A percentile compares a stretch with the other conserved stretches of the same genome.
phyloP scores from a whole-genome alignment of 2,113 vertebrate species.

The Psittacula cyanocephala region DNA sequence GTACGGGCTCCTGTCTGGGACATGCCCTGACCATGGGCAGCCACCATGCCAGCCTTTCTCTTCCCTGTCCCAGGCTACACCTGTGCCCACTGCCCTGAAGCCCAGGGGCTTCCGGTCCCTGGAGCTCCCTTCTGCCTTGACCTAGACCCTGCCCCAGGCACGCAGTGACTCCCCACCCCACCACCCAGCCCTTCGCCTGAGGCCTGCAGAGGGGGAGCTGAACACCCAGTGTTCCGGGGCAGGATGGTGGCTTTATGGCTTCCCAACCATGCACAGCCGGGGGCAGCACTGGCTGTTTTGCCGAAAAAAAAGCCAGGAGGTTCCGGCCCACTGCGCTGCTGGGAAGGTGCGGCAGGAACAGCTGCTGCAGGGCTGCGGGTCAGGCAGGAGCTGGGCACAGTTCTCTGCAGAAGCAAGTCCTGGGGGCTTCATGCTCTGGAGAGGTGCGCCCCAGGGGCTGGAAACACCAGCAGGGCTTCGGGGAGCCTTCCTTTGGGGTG shows the following conservation, averaged over 20 bases:
- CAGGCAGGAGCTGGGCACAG: background rate
- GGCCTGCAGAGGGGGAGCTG: too few species aligned
- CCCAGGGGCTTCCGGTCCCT: background rate
- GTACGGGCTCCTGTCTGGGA: background rate
- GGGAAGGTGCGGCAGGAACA: background rate
- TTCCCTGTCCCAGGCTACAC: background rate
- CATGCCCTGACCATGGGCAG: fast-evolving
- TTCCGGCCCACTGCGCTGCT: fast-evolving
- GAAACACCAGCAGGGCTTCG: fast-evolving
- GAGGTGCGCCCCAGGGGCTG: background rate
- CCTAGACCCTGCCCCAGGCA: background rate
- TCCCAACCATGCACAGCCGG: fast-evolving
- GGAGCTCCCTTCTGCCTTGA: background rate
- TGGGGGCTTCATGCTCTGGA: background rate
- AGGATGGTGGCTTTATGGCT: background rate
- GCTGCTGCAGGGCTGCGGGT: background rate
- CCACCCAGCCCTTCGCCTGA: background rate
- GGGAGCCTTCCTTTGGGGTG: background rate
- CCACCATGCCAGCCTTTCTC: background rate
- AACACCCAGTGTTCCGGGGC: background rate
- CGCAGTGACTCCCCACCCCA: background rate
- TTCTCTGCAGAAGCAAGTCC: background rate
- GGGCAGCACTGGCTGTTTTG: fast-evolving
- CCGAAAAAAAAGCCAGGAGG: background rate
- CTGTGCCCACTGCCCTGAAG: background rate